Conservation (phyloP, 2,113 vertebrate genomes). For the Redunca redunca region DNA sequence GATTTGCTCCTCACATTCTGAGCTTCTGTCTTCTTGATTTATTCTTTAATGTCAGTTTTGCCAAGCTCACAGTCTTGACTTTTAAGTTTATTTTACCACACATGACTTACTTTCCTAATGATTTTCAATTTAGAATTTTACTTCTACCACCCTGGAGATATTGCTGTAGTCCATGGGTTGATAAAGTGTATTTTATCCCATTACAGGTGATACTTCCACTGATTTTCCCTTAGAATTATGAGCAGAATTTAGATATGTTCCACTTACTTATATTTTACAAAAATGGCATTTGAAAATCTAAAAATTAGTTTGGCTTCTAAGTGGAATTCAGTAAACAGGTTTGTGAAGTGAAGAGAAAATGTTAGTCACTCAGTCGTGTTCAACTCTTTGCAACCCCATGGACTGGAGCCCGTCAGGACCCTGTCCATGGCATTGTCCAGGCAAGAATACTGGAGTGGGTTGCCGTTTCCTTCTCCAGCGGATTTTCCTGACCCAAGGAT, state of each 20-base stretch:
- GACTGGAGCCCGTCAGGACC: rapidly evolving
- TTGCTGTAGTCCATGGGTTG: neutral
- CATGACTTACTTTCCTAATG: neutral
- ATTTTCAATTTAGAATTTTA: neutral
- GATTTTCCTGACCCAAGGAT: neutral
- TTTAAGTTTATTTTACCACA: neutral
- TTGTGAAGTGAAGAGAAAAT: neutral
- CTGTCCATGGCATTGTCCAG: neutral
- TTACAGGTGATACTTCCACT: neutral
- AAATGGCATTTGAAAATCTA: neutral
- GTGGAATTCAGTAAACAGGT: neutral
- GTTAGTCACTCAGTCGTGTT: neutral
- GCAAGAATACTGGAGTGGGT: neutral
- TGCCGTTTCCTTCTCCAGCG: neutral
- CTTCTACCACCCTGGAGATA: neutral
- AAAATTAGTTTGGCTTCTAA: neutral
- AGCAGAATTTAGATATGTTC: neutral
- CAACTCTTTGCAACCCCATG: neutral
- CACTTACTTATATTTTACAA: neutral
- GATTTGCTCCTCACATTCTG: neutral
- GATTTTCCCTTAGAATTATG: neutral
- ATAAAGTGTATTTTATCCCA: neutral
- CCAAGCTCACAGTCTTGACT: neutral
- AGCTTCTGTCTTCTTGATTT: constrained; percentile 9
- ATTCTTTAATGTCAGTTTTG: neutral